Percentiles rank a stretch among this genome's conserved stretches.
These are phyloP conservation scores for Sebastes matsubarae DNA, from an alignment of 2,797 vertebrate genomes.

Conservation along the genomic window DNA sequence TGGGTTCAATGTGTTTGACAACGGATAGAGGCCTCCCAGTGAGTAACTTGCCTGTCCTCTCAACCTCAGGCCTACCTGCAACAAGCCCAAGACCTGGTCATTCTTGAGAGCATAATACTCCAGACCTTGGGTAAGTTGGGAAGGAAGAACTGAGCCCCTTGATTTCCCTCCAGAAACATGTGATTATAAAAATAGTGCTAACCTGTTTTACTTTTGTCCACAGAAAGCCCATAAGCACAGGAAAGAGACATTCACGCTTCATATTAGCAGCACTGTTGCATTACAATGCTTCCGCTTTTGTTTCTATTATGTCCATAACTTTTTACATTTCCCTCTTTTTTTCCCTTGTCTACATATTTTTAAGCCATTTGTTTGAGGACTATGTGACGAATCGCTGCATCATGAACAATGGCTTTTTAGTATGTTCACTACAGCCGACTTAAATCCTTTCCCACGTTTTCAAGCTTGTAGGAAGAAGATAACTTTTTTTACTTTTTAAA, in stretches of 20 bases:
- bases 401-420: neutral
- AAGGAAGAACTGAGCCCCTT: constrained; percentile 79
- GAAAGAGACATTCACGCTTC: constrained; percentile 25
- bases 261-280: constrained; percentile 12
- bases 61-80: constrained; percentile 95
- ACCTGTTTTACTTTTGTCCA: constrained; percentile 68
- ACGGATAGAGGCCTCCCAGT: constrained; percentile 69
- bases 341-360: constrained; percentile 1
- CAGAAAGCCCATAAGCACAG: constrained; percentile 57
- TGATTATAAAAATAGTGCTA: constrained; percentile 60
- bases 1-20: constrained; percentile 12
- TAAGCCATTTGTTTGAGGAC: constrained; percentile 20
- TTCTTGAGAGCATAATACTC: constrained; percentile 98
- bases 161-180: constrained; percentile 60
- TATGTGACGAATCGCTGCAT: neutral
- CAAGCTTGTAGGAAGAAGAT: neutral
- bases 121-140: constrained; percentile 97
- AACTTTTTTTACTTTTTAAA: neutral
- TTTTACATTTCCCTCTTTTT: constrained; percentile 28
- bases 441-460: neutral
- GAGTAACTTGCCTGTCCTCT: constrained; percentile 91
- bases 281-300: constrained; percentile 8
- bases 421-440: neutral
- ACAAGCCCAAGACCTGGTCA: constrained; percentile 98
- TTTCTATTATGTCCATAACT: constrained; percentile 25